These are phyloP conservation scores for Thamnophis elegans DNA, from an alignment of 2,797 vertebrate species.

Conservation along the genomic window DNA sequence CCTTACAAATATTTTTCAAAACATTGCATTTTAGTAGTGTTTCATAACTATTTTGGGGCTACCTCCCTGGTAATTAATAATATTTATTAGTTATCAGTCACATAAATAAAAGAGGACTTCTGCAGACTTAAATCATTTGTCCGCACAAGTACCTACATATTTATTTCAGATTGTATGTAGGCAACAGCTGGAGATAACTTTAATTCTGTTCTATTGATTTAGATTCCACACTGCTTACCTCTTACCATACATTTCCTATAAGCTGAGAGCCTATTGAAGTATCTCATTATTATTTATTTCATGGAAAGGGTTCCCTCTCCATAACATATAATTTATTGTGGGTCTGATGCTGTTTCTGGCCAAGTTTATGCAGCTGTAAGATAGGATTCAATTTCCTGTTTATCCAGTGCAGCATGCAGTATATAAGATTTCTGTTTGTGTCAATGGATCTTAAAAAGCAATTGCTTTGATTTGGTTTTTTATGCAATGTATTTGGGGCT, in stretches of 20 bases:
- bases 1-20: neutral
- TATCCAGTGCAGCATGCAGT: neutral
- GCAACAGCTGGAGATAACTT: neutral
- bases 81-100: neutral
- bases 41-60: neutral
- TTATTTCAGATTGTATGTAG: neutral
- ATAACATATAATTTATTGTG: constrained; percentile 20
- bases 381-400: constrained; percentile 51
- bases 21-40: neutral
- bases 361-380: constrained; percentile 10
- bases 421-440: constrained; percentile 51
- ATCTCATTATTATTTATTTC: constrained; percentile 26
- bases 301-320: neutral
- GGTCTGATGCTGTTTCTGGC: constrained; percentile 14
- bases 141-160: neutral
- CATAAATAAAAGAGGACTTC: neutral
- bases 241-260: neutral
- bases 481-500: constrained; percentile 17
- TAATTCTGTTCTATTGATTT: neutral
- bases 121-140: neutral
- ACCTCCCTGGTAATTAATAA: neutral
- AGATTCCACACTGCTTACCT: neutral
- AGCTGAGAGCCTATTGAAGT: neutral
- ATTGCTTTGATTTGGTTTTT: constrained; percentile 34
- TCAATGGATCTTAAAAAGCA: constrained; percentile 38